Evolutionary conservation across 2,888 invertebrate species (phyloP), one percentile per base, ranked within the genome.

Genomic region (Metellina segmentata): DNA sequence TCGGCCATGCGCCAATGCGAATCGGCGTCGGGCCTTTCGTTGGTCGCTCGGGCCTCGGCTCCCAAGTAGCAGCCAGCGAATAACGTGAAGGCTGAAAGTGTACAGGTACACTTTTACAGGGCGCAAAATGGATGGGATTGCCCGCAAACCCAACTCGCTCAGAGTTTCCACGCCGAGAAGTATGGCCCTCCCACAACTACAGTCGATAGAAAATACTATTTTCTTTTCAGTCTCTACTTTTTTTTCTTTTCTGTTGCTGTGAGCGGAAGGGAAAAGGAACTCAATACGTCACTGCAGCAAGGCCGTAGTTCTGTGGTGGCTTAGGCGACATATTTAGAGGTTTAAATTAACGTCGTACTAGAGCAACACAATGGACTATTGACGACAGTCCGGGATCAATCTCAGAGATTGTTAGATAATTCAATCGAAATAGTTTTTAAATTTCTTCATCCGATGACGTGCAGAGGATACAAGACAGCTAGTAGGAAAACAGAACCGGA

Each of bases 1-100:
- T 91, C 88, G 85, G 91, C 91, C 91, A 91, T 91, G 91, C 91
- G 91, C 91, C 91, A 91, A 88, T 91, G 88, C 91, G 91, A 91
- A 75, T 89, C 91, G 88, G 85, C 91, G 88, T 75, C 85, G 81
- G 83, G 52, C 74, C 48, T 87, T 88, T 81, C 82, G 81, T 89
- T 91, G 88, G 91, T 91, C 88, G 88, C 85, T 77, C 48, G 85
- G 83, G 85, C 85, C 85, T 85, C 77, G 85, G 83, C 71, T 85
- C 74, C 81, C 91, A 88, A 91, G 91, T 91, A 89, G 91, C 88
- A 89, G 71, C 88, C 91, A 91, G 91, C 91, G 91, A 91, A 91
- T 91, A 91, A 91, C 91, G 91, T 91, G 88, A 89, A 91, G 85
- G 91, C 91, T 91, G 88, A 91, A 75, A 79, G 34, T 89, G 91